Evolutionary conservation across 2,888 invertebrate species (phyloP).

Genomic region (Trichopoda pennipes): DNA sequence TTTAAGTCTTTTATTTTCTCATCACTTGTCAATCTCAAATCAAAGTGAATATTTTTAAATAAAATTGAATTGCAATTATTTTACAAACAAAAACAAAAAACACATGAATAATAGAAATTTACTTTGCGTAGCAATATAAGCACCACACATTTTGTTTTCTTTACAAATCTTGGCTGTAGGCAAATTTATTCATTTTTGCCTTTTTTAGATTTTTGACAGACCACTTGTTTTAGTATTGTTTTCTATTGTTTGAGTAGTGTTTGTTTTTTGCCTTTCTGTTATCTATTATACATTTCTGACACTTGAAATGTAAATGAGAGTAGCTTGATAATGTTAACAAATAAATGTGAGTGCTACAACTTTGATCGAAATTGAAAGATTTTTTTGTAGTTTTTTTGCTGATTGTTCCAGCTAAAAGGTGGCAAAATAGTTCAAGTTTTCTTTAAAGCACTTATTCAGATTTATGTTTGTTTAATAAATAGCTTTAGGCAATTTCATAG

Average conservation of each 20-base stretch:
- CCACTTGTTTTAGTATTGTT: conserved; percentile 32
- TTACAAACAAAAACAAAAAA: not conserved
- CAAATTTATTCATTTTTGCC: conserved; percentile 41
- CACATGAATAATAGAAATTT: not conserved
- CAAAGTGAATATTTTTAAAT: conserved; percentile 11
- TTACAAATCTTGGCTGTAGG: not conserved
- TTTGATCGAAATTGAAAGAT: not conserved
- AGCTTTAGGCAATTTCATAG: not conserved
- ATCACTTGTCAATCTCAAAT: conserved; percentile 51
- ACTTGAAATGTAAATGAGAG: conserved; percentile 66
- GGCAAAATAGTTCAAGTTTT: conserved; percentile 26
- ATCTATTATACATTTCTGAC: conserved; percentile 52
- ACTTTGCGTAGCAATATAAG: conserved; percentile 8
- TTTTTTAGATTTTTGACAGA: conserved; percentile 20
- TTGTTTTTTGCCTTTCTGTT: not conserved
- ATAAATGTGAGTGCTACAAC: conserved; percentile 6
- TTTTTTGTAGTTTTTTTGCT: not conserved
- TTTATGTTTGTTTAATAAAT: not conserved
- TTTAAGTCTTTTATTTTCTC: conserved; percentile 51
- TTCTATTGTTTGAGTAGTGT: conserved; percentile 3
- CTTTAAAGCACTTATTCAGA: not conserved
- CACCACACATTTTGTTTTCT: conserved; percentile 19
- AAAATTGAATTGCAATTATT: conserved; percentile 52
- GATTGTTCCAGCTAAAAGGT: conserved; percentile 18
- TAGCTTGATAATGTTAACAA: conserved; percentile 32